Percentiles rank a stretch among this genome's conserved stretches.
Conservation (phyloP, 2,888 invertebrate genomes). For the Cremastinae sp. region DNA sequence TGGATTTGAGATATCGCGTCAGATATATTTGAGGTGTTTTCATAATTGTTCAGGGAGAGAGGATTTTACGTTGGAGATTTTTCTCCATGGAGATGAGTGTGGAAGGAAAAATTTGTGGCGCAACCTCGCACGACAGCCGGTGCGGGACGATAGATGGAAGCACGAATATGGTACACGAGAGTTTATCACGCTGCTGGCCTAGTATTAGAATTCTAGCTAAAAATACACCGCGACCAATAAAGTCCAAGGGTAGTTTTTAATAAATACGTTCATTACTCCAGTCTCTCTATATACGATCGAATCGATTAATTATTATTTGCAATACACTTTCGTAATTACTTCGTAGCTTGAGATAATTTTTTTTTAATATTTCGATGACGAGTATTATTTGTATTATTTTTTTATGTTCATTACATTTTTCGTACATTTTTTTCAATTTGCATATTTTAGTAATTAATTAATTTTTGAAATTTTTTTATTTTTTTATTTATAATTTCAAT, state of each 20-base stretch:
- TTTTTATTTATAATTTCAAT: too few species aligned
- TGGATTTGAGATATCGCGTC: too few species aligned
- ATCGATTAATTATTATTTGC: conserved; percentile 14
- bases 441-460: too few species aligned
- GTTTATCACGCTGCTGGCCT: conserved; percentile 48
- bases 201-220: conserved; percentile 59
- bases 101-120: conserved; percentile 19
- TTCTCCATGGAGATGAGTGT: background rate
- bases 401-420: too few species aligned
- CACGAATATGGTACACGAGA: conserved; percentile 40
- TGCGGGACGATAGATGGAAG: conserved; percentile 51
- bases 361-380: too few species aligned
- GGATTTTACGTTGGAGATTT: background rate
- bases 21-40: too few species aligned
- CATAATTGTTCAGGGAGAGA: too few species aligned
- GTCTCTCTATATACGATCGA: too few species aligned
- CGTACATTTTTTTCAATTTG: too few species aligned
- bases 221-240: conserved; percentile 59
- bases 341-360: background rate
- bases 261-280: conserved; percentile 50
- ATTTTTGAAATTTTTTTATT: too few species aligned
- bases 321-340: conserved; percentile 6
- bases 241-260: conserved; percentile 58
- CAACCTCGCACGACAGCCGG: conserved; percentile 38
- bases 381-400: too few species aligned